Conservation (phyloP, 2,113 vertebrate species). For the Paratilapia polleni region DNA sequence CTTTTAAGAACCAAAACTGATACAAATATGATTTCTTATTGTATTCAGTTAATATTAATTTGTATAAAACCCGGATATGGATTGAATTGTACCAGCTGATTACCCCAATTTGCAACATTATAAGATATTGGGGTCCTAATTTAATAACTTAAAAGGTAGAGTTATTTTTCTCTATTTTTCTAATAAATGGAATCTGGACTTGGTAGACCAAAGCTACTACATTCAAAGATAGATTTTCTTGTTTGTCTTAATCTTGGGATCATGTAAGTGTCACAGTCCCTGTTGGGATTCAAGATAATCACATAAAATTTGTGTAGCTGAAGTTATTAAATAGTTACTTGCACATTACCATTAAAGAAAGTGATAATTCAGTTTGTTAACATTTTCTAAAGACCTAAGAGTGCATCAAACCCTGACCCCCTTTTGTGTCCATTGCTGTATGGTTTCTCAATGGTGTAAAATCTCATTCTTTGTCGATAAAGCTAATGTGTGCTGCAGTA, state of each 20-base stretch:
- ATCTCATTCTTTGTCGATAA: conserved; percentile 92
- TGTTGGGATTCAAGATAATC: not conserved
- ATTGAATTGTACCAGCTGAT: not conserved
- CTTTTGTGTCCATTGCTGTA: conserved; percentile 88
- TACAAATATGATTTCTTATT: not conserved
- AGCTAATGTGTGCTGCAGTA: conserved; percentile 91
- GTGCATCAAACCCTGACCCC: conserved; percentile 83
- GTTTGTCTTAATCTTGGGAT: not conserved
- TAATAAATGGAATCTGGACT: conserved; percentile 15
- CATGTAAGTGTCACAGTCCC: not conserved
- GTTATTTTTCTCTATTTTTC: conserved; percentile 5
- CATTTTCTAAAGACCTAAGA: conserved; percentile 83
- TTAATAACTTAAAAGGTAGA: not conserved
- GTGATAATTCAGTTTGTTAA: conserved; percentile 31
- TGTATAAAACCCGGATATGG: not conserved
- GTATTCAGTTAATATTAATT: not conserved
- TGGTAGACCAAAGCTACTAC: conserved; percentile 51
- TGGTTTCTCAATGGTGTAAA: conserved; percentile 90
- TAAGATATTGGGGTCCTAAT: not conserved
- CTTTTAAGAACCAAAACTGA: conserved; percentile 51
- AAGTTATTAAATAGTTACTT: not conserved
- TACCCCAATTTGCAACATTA: not conserved
- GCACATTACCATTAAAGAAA: not conserved
- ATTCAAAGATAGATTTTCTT: conserved; percentile 27
- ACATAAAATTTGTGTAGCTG: not conserved